These are phyloP conservation scores for Drosophila santomea DNA, from an alignment of 1,140 invertebrate species.

Conservation along the genomic window DNA sequence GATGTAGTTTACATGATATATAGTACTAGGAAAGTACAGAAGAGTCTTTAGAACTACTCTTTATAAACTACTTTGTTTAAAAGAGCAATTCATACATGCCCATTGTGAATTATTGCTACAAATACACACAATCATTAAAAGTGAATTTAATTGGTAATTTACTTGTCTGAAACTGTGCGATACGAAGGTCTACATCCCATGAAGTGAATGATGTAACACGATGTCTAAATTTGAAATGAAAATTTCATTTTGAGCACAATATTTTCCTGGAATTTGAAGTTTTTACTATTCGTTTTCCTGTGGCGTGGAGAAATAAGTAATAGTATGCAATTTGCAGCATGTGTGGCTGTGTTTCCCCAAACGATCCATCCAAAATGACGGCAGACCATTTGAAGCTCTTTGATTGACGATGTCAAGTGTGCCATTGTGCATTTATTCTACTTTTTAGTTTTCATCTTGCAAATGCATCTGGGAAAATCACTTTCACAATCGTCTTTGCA, in stretches of 20 bases:
- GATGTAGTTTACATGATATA: too few relatives aligned
- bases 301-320: constrained; percentile 2
- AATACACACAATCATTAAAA: neutral
- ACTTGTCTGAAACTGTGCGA: constrained; percentile 2
- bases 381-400: constrained; percentile 27
- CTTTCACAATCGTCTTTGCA: constrained; percentile 67
- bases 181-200: neutral
- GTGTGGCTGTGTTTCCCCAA: neutral
- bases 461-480: constrained; percentile 48
- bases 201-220: neutral
- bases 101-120: neutral
- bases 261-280: neutral
- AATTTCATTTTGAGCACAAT: neutral
- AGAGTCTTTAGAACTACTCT: too few relatives aligned
- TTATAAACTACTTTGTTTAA: neutral
- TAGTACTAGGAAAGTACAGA: too few relatives aligned
- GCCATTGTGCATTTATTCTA: constrained; percentile 8
- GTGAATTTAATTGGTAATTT: constrained; percentile 17
- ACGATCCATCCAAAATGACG: constrained; percentile 12
- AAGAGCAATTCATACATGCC: neutral
- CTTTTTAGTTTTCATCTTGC: constrained; percentile 7
- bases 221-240: constrained; percentile 1
- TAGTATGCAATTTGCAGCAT: neutral
- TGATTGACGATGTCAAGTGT: constrained; percentile 81
- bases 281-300: neutral